Evolutionary conservation across 2,888 invertebrate genomes (phyloP).

Genomic region (Tanypteryx hageni): DNA sequence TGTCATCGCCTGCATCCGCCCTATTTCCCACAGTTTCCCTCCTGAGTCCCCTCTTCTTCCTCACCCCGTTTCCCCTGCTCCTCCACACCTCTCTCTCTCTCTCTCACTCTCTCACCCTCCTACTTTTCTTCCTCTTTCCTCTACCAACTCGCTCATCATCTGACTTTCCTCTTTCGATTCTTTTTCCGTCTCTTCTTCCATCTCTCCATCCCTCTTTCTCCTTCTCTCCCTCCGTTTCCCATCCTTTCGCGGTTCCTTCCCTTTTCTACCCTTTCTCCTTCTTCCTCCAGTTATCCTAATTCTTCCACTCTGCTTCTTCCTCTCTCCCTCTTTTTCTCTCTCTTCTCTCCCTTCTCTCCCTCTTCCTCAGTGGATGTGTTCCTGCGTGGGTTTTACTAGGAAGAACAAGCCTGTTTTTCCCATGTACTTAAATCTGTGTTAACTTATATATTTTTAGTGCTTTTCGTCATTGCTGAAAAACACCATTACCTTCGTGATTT

Average conservation of each 20-base stretch:
- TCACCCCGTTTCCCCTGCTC: not conserved
- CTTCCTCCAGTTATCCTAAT: not conserved
- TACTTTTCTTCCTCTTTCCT: not conserved
- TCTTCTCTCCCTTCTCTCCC: too few relatives aligned
- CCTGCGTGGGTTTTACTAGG: too few relatives aligned
- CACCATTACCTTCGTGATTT: too few relatives aligned
- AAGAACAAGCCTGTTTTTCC: too few relatives aligned
- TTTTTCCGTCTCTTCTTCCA: not conserved
- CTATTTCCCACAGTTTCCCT: slow-evolving; percentile 21
- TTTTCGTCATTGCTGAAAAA: too few relatives aligned
- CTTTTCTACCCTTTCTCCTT: too few relatives aligned
- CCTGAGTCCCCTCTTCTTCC: not conserved
- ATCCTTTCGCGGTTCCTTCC: too few relatives aligned
- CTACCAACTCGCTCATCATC: not conserved
- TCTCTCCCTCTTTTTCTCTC: not conserved
- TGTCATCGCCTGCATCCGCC: slow-evolving; percentile 41
- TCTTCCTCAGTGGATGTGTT: too few relatives aligned
- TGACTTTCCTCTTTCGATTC: not conserved
- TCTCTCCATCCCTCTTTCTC: not conserved
- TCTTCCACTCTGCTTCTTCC: slow-evolving; percentile 21
- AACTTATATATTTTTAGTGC: too few relatives aligned
- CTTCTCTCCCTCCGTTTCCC: not conserved
- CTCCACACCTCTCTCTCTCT: not conserved
- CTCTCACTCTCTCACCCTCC: not conserved
- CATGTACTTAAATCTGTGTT: too few relatives aligned